A percentile compares a stretch with the other conserved stretches of the same genome.
phyloP scores from a whole-genome alignment of 2,888 invertebrate genomes.

The Hyposoter dolosus region DNA sequence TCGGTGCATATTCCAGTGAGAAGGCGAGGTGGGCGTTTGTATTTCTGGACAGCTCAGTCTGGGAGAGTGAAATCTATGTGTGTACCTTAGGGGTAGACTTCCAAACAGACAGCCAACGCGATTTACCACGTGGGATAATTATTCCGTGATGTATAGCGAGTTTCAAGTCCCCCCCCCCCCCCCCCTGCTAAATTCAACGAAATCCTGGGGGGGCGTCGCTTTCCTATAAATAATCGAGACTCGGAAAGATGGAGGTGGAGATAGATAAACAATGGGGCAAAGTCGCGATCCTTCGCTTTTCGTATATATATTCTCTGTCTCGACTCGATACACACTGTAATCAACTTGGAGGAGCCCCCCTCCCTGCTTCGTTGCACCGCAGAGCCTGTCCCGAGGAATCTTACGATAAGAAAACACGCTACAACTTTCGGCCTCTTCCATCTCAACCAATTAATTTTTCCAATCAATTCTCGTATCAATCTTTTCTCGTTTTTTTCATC shows the following conservation, averaged over 20 bases:
- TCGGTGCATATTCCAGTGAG: constrained; percentile 12
- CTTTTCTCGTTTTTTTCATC: constrained; percentile 6
- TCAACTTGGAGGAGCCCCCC: constrained; percentile 12
- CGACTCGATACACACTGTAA: constrained; percentile 20
- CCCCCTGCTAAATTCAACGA: constrained; percentile 20
- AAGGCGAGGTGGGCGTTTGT: constrained; percentile 61
- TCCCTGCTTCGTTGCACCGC: neutral
- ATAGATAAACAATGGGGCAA: neutral
- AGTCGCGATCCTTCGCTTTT: constrained; percentile 2
- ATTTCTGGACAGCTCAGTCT: constrained; percentile 61
- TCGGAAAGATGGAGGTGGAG: neutral
- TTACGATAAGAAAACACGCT: neutral
- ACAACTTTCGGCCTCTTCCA: neutral
- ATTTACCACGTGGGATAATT: constrained; percentile 65
- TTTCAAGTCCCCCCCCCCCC: constrained; percentile 23
- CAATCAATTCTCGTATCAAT: constrained; percentile 62
- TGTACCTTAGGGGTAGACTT: constrained; percentile 58
- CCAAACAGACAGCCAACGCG: constrained; percentile 46
- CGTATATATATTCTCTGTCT: neutral
- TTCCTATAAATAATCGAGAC: constrained; percentile 55
- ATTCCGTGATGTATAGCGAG: constrained; percentile 60
- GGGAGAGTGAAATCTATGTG: constrained; percentile 62
- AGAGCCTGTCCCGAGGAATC: neutral
- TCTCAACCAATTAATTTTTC: constrained; percentile 52
- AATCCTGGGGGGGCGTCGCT: constrained; percentile 54